phyloP scores from a whole-genome alignment of 2,797 vertebrate species.

The Lepilemur septentrionalis region DNA sequence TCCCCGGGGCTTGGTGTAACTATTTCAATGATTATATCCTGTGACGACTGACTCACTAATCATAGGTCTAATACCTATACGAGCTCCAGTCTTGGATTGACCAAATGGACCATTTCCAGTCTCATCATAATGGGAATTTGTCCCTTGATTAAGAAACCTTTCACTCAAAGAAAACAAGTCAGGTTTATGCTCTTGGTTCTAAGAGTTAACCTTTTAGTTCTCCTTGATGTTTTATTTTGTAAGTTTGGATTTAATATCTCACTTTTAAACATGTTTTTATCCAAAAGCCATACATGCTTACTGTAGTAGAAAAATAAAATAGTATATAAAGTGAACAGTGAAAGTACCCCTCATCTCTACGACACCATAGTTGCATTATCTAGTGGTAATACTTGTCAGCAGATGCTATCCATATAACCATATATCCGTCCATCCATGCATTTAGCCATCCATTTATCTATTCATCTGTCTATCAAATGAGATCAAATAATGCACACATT shows the following conservation, averaged over 20 bases:
- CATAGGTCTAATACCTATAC: neutral
- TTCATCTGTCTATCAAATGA: neutral
- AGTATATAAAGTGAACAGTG: neutral
- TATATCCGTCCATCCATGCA: neutral
- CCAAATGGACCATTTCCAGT: neutral
- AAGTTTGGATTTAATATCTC: neutral
- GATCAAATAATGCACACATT: neutral
- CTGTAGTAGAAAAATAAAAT: slow-evolving; percentile 29
- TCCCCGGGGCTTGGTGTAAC: neutral
- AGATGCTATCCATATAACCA: neutral
- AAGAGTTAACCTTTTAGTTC: neutral
- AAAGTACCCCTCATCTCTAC: neutral
- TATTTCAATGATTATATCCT: neutral
- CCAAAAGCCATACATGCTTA: neutral
- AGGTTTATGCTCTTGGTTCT: neutral
- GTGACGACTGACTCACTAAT: neutral
- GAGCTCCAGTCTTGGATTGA: neutral
- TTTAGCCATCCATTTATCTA: neutral
- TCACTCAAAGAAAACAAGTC: neutral
- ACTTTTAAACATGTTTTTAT: slow-evolving; percentile 2
- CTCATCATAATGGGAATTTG: neutral
- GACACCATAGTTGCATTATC: neutral
- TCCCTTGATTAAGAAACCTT: neutral
- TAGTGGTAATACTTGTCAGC: neutral
- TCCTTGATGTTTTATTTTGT: neutral